These are phyloP conservation scores for Catamblyrhynchus diadema DNA, from an alignment of 2,797 vertebrate species.

Conservation along the genomic window DNA sequence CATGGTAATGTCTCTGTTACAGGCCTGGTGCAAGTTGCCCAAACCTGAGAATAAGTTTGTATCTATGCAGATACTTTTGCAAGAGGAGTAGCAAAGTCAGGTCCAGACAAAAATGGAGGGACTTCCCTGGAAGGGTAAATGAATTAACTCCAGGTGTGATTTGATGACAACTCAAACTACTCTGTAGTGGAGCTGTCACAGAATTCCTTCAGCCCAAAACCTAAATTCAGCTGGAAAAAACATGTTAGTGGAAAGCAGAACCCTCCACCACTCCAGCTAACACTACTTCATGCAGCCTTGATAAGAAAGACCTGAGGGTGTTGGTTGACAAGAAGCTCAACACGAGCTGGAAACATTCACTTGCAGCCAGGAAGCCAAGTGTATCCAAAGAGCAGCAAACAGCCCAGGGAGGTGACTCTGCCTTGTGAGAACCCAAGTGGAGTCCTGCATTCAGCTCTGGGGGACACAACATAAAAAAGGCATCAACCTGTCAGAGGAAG, in stretches of 20 bases:
- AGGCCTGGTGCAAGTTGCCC: background rate
- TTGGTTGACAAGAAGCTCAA: background rate
- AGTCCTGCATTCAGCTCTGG: background rate
- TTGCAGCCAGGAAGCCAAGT: background rate
- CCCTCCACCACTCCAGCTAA: background rate
- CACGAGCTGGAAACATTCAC: fast-evolving
- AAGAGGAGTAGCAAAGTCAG: background rate
- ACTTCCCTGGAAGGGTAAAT: background rate
- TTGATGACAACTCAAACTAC: background rate
- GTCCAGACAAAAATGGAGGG: background rate
- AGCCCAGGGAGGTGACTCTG: background rate
- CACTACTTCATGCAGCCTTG: background rate
- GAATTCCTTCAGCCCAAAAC: background rate
- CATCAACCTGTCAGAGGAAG: background rate
- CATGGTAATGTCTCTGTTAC: background rate
- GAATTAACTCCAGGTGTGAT: background rate
- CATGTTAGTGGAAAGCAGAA: background rate
- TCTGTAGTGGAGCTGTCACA: background rate
- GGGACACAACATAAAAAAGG: background rate
- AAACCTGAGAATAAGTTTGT: background rate
- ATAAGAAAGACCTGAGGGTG: background rate
- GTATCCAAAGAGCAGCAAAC: background rate
- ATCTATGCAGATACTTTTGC: background rate
- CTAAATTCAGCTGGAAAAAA: background rate
- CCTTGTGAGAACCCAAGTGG: background rate